Conservation (phyloP, 2,113 vertebrate genomes). For the Delphinapterus leucas region DNA sequence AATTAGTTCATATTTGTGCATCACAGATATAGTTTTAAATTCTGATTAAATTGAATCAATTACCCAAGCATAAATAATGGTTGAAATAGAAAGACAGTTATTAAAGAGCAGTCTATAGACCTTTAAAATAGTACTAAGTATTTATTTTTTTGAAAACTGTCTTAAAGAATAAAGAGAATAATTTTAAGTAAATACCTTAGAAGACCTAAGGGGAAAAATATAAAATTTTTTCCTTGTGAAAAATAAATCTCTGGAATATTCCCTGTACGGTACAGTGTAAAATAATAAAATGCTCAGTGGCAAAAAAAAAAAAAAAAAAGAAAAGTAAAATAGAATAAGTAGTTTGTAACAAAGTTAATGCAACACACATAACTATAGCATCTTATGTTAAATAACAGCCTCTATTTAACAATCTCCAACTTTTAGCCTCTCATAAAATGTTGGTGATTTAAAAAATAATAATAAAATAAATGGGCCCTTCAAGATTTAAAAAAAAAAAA, state of each 20-base stretch:
- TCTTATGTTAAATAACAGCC: not conserved
- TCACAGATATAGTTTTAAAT: not conserved
- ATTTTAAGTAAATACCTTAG: constrained; percentile 47
- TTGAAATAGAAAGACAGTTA: not conserved
- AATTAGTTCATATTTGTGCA: not conserved
- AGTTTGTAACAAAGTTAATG: constrained; percentile 6
- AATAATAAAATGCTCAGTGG: not conserved
- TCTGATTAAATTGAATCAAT: not conserved
- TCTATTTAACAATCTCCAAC: not conserved
- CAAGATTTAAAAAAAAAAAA: not conserved
- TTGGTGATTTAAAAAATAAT: not conserved
- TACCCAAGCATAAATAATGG: not conserved
- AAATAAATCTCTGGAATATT: not conserved
- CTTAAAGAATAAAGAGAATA: constrained; percentile 31
- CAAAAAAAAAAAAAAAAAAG: not conserved
- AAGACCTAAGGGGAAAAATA: not conserved
- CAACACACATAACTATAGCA: not conserved
- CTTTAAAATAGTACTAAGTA: not conserved
- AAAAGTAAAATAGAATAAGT: not conserved
- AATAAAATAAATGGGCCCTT: not conserved
- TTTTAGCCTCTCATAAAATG: constrained; percentile 16
- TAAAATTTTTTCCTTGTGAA: constrained; percentile 1
- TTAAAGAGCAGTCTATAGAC: not conserved
- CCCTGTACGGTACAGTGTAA: not conserved
- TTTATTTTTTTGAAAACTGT: not conserved